Percentiles rank a stretch among this genome's conserved stretches.
These are phyloP conservation scores for Hemiscyllium ocellatum DNA, from an alignment of 2,113 vertebrate species.

Conservation along the genomic window DNA sequence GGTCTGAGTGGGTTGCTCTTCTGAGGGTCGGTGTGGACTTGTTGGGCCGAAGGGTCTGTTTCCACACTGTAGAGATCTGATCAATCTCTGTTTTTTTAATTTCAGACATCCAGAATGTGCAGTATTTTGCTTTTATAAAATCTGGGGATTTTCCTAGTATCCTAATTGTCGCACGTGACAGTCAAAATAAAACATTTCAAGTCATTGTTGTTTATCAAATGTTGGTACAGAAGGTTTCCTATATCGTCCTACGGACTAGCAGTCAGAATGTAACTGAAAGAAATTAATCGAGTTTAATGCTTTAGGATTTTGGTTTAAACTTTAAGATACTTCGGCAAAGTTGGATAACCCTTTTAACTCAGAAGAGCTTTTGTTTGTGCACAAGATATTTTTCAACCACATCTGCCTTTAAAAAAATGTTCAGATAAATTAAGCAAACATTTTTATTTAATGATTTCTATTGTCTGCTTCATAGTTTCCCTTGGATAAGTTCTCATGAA, in stretches of 20 bases:
- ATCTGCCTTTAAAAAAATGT: background rate
- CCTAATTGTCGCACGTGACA: background rate
- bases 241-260: background rate
- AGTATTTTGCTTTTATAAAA: background rate
- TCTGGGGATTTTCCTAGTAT: background rate
- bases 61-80: too few relatives aligned
- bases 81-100: too few relatives aligned
- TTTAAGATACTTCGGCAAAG: background rate
- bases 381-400: background rate
- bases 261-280: background rate
- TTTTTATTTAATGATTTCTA: background rate
- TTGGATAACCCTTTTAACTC: background rate
- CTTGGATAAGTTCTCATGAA: background rate
- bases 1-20: too few relatives aligned
- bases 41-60: too few relatives aligned
- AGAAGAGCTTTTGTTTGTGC: background rate
- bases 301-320: background rate
- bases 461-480: background rate
- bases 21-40: too few relatives aligned
- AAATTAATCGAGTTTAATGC: background rate
- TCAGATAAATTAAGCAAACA: background rate
- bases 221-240: background rate
- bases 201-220: background rate
- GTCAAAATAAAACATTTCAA: background rate
- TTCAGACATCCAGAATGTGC: too few relatives aligned